These are phyloP conservation scores for Caenorhabditis uteleia DNA, from an alignment of 2,888 invertebrate species.

Conservation along the genomic window DNA sequence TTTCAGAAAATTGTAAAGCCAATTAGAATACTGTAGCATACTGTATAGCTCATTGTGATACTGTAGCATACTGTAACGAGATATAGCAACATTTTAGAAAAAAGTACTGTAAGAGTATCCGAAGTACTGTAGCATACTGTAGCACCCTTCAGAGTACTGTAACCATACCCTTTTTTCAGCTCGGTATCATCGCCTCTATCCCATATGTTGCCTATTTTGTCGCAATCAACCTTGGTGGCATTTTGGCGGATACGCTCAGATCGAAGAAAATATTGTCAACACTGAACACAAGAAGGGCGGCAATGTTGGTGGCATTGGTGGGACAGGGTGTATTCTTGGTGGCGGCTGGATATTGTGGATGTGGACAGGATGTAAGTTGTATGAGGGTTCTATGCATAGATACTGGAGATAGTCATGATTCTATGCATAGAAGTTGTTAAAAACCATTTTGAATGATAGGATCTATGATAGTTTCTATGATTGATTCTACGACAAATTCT, in stretches of 20 bases:
- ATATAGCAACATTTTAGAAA: not conserved
- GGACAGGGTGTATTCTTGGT: conserved; percentile 68
- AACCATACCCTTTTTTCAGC: conserved; percentile 43
- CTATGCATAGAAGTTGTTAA: too few relatives aligned
- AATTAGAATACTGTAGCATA: too few relatives aligned
- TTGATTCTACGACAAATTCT: too few relatives aligned
- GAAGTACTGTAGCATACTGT: too few relatives aligned
- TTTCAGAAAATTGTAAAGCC: too few relatives aligned
- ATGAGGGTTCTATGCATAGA: too few relatives aligned
- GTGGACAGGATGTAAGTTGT: conserved; percentile 62
- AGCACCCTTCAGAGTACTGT: not conserved
- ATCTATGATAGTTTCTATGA: too few relatives aligned
- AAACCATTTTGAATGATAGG: too few relatives aligned
- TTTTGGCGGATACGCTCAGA: conserved; percentile 64
- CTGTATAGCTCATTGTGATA: too few relatives aligned
- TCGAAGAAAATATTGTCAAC: conserved; percentile 57
- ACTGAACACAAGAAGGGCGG: conserved; percentile 66
- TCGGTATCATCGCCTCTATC: conserved; percentile 68
- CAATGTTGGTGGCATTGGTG: conserved; percentile 67
- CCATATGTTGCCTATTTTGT: conserved; percentile 69
- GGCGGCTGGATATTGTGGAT: conserved; percentile 62
- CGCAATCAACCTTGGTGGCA: conserved; percentile 67
- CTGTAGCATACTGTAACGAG: not conserved
- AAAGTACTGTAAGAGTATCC: not conserved
- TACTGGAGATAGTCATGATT: too few relatives aligned